phyloP scores from a whole-genome alignment of 2,888 invertebrate species.

The Ectemnius continuus region DNA sequence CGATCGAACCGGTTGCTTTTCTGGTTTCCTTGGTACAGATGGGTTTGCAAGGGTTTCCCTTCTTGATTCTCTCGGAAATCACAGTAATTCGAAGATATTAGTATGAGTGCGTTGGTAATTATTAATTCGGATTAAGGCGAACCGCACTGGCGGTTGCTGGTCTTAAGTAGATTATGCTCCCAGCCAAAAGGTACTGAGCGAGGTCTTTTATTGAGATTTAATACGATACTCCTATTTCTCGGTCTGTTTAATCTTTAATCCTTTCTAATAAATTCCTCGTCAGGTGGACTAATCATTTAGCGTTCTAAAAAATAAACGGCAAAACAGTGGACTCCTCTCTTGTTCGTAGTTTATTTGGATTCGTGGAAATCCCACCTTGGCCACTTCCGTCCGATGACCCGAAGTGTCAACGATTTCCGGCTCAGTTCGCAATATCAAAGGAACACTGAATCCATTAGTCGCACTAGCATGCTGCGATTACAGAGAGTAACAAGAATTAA shows the following conservation, averaged over 20 bases:
- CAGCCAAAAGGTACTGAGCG: too few species aligned
- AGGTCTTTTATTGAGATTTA: too few species aligned
- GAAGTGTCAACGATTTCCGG: conserved; percentile 26
- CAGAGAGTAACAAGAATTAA: too few species aligned
- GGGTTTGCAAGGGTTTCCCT: neutral
- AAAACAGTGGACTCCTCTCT: neutral
- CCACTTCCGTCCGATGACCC: conserved; percentile 23
- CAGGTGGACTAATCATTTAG: too few species aligned
- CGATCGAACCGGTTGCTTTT: conserved; percentile 44
- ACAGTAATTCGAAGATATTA: neutral
- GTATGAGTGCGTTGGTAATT: neutral
- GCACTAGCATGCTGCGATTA: too few species aligned
- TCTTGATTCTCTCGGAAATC: neutral
- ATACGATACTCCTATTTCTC: too few species aligned
- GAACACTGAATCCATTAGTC: too few species aligned
- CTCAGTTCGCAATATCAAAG: conserved; percentile 5
- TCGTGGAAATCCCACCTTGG: conserved; percentile 26
- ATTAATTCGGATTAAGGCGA: conserved; percentile 13
- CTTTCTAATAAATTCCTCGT: too few species aligned
- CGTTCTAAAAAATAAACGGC: too few species aligned
- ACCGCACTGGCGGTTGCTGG: neutral
- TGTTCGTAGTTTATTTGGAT: neutral
- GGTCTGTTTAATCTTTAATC: too few species aligned
- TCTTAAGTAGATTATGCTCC: too few species aligned
- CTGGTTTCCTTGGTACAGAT: conserved; percentile 29